Conservation (phyloP, 2,113 vertebrate genomes). For the Takifugu bimaculatus region DNA sequence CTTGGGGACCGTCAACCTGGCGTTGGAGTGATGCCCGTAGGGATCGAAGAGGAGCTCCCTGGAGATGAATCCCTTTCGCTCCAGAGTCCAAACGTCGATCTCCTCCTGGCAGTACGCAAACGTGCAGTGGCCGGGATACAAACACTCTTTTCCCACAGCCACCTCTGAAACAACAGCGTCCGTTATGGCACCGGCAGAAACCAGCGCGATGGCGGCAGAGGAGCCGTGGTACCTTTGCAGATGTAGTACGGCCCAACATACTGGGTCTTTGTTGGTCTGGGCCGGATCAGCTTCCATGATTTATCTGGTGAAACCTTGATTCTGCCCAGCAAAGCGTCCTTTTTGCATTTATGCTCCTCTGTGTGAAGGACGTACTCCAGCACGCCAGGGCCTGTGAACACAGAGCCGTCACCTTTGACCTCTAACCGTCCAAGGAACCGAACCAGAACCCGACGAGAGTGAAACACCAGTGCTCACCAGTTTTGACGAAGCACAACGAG, state of each 20-base stretch:
- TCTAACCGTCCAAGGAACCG: neutral
- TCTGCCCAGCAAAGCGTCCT: conserved; percentile 90
- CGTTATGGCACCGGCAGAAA: neutral
- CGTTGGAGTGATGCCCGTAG: conserved; percentile 77
- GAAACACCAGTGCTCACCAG: conserved; percentile 76
- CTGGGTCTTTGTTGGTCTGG: conserved; percentile 92
- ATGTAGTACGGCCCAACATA: conserved; percentile 98
- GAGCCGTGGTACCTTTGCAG: conserved; percentile 85
- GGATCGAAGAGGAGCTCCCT: conserved; percentile 87
- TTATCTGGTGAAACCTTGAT: conserved; percentile 83
- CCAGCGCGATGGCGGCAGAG: no score
- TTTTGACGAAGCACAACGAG: conserved; percentile 84
- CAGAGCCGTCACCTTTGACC: no score
- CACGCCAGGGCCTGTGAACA: conserved; percentile 80
- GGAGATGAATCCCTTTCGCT: conserved; percentile 92
- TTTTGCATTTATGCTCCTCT: conserved; percentile 95
- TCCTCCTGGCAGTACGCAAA: conserved; percentile 98
- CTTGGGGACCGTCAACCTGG: conserved; percentile 82
- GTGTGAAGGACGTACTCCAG: conserved; percentile 82
- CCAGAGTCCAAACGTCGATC: conserved; percentile 95
- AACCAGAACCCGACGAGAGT: neutral
- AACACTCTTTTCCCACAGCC: conserved; percentile 86
- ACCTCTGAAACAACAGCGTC: conserved; percentile 77
- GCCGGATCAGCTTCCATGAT: conserved; percentile 92
- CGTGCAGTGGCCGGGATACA: conserved; percentile 91